These are phyloP conservation scores for Morinoia aosen DNA, from an alignment of 2,888 invertebrate species.

Conservation along the genomic window DNA sequence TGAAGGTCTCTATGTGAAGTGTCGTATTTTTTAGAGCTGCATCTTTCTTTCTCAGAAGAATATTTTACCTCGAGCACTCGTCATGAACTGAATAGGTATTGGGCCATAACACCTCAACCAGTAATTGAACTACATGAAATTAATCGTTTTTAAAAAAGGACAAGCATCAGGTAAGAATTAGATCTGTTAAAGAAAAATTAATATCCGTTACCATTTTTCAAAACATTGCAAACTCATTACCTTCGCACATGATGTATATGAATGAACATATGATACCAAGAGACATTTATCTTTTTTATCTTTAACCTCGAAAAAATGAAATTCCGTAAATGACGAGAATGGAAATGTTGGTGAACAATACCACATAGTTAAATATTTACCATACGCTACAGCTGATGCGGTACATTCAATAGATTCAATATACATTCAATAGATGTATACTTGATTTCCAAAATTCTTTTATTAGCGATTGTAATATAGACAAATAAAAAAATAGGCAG, in stretches of 20 bases:
- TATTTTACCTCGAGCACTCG: neutral
- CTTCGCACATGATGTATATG: too few relatives aligned
- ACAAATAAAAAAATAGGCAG: neutral
- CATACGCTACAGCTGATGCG: too few relatives aligned
- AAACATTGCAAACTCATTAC: too few relatives aligned
- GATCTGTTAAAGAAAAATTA: neutral
- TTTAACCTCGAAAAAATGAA: too few relatives aligned
- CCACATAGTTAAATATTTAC: too few relatives aligned
- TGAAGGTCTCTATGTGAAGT: neutral
- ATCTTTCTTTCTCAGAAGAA: neutral
- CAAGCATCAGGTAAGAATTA: neutral
- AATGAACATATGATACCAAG: too few relatives aligned
- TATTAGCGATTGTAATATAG: neutral
- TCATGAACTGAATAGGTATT: neutral
- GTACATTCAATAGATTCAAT: neutral
- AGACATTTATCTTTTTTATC: too few relatives aligned
- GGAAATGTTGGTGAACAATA: too few relatives aligned
- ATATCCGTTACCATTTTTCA: neutral
- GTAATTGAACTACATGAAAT: neutral
- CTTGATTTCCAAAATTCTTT: neutral
- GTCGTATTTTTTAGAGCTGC: neutral
- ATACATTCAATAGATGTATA: neutral
- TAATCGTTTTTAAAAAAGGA: neutral
- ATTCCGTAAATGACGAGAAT: too few relatives aligned
- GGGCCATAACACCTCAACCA: neutral